These are phyloP conservation scores for Pseudoatta argentina DNA, from an alignment of 1,140 invertebrate species.

Conservation along the genomic window DNA sequence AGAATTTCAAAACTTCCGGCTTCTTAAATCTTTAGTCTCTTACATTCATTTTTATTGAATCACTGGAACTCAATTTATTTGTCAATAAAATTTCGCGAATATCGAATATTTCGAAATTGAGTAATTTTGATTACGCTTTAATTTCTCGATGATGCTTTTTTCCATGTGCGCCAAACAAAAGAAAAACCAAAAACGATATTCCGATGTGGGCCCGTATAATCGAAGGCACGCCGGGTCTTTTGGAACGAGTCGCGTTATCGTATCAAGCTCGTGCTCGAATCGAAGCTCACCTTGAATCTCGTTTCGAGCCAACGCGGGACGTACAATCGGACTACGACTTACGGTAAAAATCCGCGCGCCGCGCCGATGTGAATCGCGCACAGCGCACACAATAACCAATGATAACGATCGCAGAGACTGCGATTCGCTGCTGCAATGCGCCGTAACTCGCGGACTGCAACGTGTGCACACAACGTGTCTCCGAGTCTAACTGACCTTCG, in stretches of 20 bases:
- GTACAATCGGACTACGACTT: constrained; percentile 11
- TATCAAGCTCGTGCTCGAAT: constrained; percentile 39
- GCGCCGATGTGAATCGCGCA: constrained; percentile 30
- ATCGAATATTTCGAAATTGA: background rate
- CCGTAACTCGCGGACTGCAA: constrained; percentile 24
- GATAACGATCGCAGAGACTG: constrained; percentile 39
- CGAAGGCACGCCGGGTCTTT: constrained; percentile 29
- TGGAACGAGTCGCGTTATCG: constrained; percentile 47
- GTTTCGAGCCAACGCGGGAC: background rate
- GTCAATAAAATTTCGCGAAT: background rate
- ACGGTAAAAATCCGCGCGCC: constrained; percentile 36
- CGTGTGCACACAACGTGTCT: constrained; percentile 32
- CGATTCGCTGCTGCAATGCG: constrained; percentile 27
- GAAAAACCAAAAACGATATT: constrained; percentile 7
- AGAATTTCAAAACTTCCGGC: constrained; percentile 22
- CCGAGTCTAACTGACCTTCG: constrained; percentile 16
- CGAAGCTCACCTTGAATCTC: constrained; percentile 56
- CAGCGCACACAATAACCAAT: constrained; percentile 25
- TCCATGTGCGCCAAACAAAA: background rate
- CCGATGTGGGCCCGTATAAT: constrained; percentile 21
- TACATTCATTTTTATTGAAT: background rate
- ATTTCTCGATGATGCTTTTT: background rate
- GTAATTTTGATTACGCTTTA: background rate
- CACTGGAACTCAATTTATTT: background rate
- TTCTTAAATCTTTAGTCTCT: constrained; percentile 3